Conservation (phyloP, 2,113 vertebrate genomes). For the Epinephelus cyanopodus region DNA sequence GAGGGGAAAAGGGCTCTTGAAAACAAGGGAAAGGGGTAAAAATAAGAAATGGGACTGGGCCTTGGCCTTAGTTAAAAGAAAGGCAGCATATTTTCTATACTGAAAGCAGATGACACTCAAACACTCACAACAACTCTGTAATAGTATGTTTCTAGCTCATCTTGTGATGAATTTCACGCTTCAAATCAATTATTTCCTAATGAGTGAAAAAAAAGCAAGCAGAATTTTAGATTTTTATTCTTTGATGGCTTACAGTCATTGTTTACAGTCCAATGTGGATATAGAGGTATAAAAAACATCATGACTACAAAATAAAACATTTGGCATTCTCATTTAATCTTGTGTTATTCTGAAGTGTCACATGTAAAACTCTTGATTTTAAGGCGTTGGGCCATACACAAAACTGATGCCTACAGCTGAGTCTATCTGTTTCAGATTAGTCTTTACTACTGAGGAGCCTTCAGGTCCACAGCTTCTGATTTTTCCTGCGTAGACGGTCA, state of each 20-base stretch:
- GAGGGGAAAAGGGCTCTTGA: too few species aligned
- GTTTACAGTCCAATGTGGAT: constrained; percentile 19
- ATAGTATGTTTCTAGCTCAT: neutral
- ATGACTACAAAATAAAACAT: constrained; percentile 6
- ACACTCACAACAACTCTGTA: neutral
- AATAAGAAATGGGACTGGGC: too few species aligned
- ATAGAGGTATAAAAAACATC: constrained; percentile 25
- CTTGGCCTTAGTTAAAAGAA: neutral
- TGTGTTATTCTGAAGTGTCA: neutral
- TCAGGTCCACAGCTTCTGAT: neutral
- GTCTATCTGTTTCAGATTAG: neutral
- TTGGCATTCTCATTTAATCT: neutral
- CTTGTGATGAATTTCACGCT: neutral
- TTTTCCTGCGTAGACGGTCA: neutral
- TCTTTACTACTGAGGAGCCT: neutral
- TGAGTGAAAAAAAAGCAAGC: neutral
- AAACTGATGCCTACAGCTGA: neutral
- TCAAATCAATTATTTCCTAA: neutral
- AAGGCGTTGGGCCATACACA: neutral
- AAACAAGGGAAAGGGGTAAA: too few species aligned
- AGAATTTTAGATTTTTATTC: constrained; percentile 17
- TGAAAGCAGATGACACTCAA: neutral
- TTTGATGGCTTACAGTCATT: neutral
- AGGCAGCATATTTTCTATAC: neutral
- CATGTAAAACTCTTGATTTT: neutral